phyloP scores from a whole-genome alignment of 2,888 invertebrate species.

The Alsophila aescularia region DNA sequence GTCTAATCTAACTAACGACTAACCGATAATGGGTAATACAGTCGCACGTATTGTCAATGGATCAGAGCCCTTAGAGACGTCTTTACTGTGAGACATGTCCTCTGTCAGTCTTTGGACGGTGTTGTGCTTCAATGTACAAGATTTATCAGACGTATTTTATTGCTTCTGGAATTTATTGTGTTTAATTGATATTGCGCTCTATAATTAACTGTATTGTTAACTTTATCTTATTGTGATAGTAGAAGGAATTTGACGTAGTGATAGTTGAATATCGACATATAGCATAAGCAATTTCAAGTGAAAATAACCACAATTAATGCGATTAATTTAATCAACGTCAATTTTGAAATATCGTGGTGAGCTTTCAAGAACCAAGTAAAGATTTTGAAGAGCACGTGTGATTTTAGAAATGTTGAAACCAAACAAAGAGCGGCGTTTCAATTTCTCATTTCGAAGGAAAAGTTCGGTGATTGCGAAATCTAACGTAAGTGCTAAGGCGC shows the following conservation, averaged over 20 bases:
- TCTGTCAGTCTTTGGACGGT: neutral
- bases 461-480: slow-evolving; percentile 28
- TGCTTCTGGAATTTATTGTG: slow-evolving; percentile 5
- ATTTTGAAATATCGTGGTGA: no score
- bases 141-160: slow-evolving; percentile 20
- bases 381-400: slow-evolving; percentile 8
- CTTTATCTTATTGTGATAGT: neutral
- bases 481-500: slow-evolving; percentile 32
- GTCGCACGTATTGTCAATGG: neutral
- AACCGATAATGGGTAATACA: neutral
- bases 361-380: slow-evolving; percentile 4
- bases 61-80: slow-evolving; percentile 6
- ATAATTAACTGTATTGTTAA: neutral
- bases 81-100: slow-evolving; percentile 1
- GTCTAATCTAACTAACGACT: neutral
- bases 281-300: no score
- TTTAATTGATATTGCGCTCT: slow-evolving; percentile 1
- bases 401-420: slow-evolving; percentile 35
- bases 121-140: slow-evolving; percentile 13
- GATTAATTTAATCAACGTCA: no score
- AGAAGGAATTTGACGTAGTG: no score
- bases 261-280: no score
- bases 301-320: no score
- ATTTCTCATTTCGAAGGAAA: slow-evolving; percentile 30
- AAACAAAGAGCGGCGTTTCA: slow-evolving; percentile 27